Percentiles rank a stretch among this genome's conserved stretches.
These are phyloP conservation scores for Drosophila sturtevanti DNA, from an alignment of 1,140 invertebrate species.

Conservation along the genomic window DNA sequence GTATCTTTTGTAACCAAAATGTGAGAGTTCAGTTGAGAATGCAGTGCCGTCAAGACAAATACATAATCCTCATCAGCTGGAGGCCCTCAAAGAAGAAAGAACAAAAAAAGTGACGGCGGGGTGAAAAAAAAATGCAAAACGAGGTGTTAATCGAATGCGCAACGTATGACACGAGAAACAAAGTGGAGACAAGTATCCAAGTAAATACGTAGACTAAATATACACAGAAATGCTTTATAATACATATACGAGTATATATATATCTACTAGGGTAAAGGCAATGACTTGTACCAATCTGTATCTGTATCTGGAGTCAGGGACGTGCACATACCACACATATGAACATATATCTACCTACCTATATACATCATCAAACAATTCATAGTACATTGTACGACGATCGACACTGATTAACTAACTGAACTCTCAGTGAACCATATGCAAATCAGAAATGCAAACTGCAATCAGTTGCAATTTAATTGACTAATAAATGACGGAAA, in stretches of 20 bases:
- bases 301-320: background rate
- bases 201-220: constrained; percentile 10
- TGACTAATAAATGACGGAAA: constrained; percentile 78
- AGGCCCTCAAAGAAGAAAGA: background rate
- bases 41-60: constrained; percentile 29
- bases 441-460: constrained; percentile 58
- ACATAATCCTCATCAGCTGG: constrained; percentile 24
- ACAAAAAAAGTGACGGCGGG: background rate
- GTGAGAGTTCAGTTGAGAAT: constrained; percentile 21
- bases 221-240: background rate
- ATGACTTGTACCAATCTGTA: background rate
- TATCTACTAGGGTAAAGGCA: background rate
- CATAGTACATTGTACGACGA: constrained; percentile 12
- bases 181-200: constrained; percentile 7
- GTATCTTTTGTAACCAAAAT: constrained; percentile 66
- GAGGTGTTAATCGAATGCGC: constrained; percentile 74
- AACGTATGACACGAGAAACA: constrained; percentile 35
- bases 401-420: constrained; percentile 33
- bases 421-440: constrained; percentile 11
- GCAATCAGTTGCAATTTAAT: constrained; percentile 60
- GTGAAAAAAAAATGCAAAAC: constrained; percentile 23
- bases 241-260: background rate
- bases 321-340: background rate
- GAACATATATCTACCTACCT: constrained; percentile 6
- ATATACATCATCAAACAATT: constrained; percentile 31